Conservation (phyloP, 2,113 vertebrate species). For the Nycticryphes semicollaris region DNA sequence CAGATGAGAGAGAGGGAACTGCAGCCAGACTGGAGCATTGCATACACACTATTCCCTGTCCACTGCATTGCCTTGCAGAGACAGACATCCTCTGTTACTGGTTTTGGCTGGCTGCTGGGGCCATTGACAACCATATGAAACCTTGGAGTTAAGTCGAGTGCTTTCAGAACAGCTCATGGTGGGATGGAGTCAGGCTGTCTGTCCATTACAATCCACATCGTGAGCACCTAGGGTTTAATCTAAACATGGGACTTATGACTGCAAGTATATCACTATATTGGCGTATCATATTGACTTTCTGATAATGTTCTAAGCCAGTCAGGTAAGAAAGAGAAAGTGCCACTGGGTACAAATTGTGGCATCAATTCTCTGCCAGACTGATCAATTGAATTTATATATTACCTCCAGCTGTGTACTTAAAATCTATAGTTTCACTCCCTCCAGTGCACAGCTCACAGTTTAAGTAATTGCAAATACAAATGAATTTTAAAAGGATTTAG, state of each 20-base stretch:
- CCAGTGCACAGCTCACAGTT: slow-evolving; percentile 62
- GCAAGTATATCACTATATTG: slow-evolving; percentile 78
- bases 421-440: slow-evolving; percentile 78
- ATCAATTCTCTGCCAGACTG: slow-evolving; percentile 83
- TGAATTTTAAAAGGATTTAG: slow-evolving; percentile 76
- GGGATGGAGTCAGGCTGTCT: slow-evolving; percentile 86
- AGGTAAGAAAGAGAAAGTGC: slow-evolving; percentile 80
- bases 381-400: slow-evolving; percentile 86
- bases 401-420: slow-evolving; percentile 77
- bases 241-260: slow-evolving; percentile 69
- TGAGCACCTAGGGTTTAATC: slow-evolving; percentile 74
- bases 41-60: neutral
- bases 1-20: slow-evolving; percentile 54
- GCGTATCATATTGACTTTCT: slow-evolving; percentile 80
- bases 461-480: slow-evolving; percentile 78
- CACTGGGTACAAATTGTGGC: slow-evolving; percentile 80
- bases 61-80: slow-evolving; percentile 34
- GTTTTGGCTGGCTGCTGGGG: slow-evolving; percentile 70
- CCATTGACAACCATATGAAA: slow-evolving; percentile 74
- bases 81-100: slow-evolving; percentile 76
- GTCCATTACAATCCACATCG: slow-evolving; percentile 68
- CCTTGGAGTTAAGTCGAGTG: slow-evolving; percentile 39
- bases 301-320: slow-evolving; percentile 82
- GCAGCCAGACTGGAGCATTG: slow-evolving; percentile 55
- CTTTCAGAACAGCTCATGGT: slow-evolving; percentile 51